Base-by-base conservation (phyloP, 1,140 invertebrate genomes). In the Papilio dardanus region DNA sequence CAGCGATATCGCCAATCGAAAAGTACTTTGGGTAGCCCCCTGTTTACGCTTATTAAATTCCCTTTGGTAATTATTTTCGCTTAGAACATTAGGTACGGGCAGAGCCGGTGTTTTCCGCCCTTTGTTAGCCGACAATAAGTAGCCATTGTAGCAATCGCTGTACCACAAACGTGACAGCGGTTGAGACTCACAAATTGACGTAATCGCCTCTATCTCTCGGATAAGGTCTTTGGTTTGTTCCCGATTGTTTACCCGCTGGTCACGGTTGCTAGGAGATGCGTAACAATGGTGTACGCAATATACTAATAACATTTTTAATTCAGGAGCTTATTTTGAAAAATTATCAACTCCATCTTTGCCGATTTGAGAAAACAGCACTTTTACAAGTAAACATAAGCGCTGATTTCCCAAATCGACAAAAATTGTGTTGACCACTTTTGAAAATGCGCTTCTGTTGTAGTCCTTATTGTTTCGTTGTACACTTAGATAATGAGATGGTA, bases 131-230 rank as follows among this genome's bases (percentile, higher is more conserved):
- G n/a, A 69, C 31, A 69, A 69, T 40, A 81, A 78, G 66, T 74
- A 75, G 58, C 76, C 54, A 77, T 81, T 81, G 77, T 81, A 71
- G 50, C 37, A 40, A 40, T 75, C 54, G 21, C 67, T 40, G 31
- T 35, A 2, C 19, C 65, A 67, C 30, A 19, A 69, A 68, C 30
- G 66, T 75, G 71, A 77, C 65, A 69, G 58, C 50, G 71, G 50
- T 65, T 21, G 68, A 62, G 71, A 75, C 69, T 58, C 74, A 66
- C 74, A 77, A 79, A 79, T 75, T 81, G 79, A 81, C 76, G 74
- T 50, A 74, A 81, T 81, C 77, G 66, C 7, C 7, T 33, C 12
- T 12, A 77, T 77, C 73, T 74, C 30, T 75, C 74, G 69, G 73
- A 74, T 75, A 62, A 35, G 8, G 67, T 21, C 6, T 40, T n/a